phyloP scores from a whole-genome alignment of 2,888 invertebrate species.

The Nomada goodeniana region DNA sequence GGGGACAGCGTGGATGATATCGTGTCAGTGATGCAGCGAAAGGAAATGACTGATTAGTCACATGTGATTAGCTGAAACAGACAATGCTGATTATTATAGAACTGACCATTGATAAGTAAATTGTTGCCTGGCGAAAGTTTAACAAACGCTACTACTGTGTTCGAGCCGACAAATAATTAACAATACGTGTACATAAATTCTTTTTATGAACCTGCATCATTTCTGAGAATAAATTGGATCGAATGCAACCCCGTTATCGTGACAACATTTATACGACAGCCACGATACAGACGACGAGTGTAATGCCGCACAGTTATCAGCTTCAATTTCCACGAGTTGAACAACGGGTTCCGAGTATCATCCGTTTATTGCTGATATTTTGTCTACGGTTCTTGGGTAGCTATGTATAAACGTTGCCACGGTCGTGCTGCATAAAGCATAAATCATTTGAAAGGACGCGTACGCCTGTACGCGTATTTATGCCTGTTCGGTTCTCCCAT shows the following conservation, averaged over 20 bases:
- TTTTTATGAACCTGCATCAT: neutral
- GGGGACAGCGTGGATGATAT: no score
- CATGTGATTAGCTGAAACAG: no score
- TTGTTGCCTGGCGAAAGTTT: no score
- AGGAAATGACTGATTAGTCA: no score
- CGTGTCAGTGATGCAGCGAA: no score
- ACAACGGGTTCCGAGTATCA: conserved; percentile 75
- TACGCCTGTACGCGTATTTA: conserved; percentile 48
- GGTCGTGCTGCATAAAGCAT: conserved; percentile 62
- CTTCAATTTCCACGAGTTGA: conserved; percentile 58
- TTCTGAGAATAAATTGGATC: conserved; percentile 39
- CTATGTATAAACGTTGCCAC: conserved; percentile 57
- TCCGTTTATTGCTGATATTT: conserved; percentile 77
- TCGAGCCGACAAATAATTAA: neutral
- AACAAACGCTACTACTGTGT: neutral
- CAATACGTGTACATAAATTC: neutral
- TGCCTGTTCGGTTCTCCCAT: conserved; percentile 18
- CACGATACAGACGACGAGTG: neutral
- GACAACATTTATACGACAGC: neutral
- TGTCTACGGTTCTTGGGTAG: conserved; percentile 72
- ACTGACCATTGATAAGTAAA: no score
- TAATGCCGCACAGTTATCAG: conserved; percentile 58
- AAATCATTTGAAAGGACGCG: conserved; percentile 60
- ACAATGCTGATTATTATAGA: no score
- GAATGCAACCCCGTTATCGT: conserved; percentile 30